These are phyloP conservation scores for Atopsyche davidsoni DNA, from an alignment of 1,140 invertebrate species.

Conservation along the genomic window DNA sequence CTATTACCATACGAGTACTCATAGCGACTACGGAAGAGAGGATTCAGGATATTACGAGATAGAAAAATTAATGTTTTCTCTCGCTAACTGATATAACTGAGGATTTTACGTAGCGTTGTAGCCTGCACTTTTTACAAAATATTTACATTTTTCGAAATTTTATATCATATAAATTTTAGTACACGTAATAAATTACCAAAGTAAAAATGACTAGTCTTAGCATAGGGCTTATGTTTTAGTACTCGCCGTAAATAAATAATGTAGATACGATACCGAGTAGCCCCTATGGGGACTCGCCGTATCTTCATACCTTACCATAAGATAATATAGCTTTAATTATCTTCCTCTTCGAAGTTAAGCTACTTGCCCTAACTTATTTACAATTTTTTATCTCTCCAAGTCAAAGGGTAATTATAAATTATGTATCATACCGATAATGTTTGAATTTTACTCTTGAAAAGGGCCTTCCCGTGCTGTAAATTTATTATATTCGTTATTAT, in stretches of 20 bases:
- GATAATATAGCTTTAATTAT: slow-evolving; percentile 12
- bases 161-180: slow-evolving; percentile 16
- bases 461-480: too few species aligned
- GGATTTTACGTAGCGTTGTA: slow-evolving; percentile 9
- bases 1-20: too few species aligned
- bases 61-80: not conserved
- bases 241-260: slow-evolving; percentile 14
- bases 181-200: slow-evolving; percentile 1
- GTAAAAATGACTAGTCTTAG: slow-evolving; percentile 8
- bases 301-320: slow-evolving; percentile 3
- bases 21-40: too few species aligned
- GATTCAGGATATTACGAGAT: too few species aligned
- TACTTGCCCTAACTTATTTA: slow-evolving; percentile 5
- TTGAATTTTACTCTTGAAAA: too few species aligned
- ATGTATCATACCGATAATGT: too few species aligned
- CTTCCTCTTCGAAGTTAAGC: slow-evolving; percentile 7
- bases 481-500: too few species aligned
- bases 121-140: slow-evolving; percentile 20
- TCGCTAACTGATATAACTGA: too few species aligned
- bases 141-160: slow-evolving; percentile 25
- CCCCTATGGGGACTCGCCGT: not conserved
- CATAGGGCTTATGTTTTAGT: slow-evolving; percentile 8
- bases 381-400: too few species aligned
- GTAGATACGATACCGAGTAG: not conserved
- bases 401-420: too few species aligned